A percentile compares a stretch with the other conserved stretches of the same genome.
phyloP scores from a whole-genome alignment of 1,140 invertebrate species.

The Drosophila kurseongensis region DNA sequence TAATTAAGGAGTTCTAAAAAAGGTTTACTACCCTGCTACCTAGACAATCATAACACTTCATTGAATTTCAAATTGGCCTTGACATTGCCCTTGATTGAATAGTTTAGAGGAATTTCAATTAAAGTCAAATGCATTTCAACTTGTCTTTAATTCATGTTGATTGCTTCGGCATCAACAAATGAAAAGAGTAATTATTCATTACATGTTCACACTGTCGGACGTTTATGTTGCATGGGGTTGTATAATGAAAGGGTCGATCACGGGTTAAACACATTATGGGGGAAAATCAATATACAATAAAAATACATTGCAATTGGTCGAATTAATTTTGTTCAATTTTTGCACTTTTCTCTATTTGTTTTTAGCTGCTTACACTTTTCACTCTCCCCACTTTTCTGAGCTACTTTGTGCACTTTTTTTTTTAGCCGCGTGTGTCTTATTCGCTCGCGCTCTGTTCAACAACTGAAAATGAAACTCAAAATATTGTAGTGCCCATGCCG shows the following conservation, averaged over 20 bases:
- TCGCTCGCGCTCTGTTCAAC: conserved; percentile 60
- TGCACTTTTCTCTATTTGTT: conserved; percentile 33
- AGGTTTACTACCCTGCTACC: not conserved
- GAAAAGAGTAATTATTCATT: conserved; percentile 20
- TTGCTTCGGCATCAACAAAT: conserved; percentile 16
- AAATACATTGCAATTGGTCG: conserved; percentile 12
- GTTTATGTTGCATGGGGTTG: conserved; percentile 17
- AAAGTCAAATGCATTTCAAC: conserved; percentile 33
- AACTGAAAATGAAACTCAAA: conserved; percentile 66
- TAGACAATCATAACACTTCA: not conserved
- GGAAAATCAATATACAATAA: not conserved
- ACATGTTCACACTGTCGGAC: conserved; percentile 10
- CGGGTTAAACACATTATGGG: conserved; percentile 14
- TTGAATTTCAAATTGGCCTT: conserved; percentile 2
- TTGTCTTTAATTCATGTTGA: conserved; percentile 48
- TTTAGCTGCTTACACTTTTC: conserved; percentile 24
- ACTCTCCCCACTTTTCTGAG: conserved; percentile 2
- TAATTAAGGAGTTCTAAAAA: no score
- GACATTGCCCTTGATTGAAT: conserved; percentile 29
- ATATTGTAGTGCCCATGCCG: conserved; percentile 62
- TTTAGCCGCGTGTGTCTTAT: conserved; percentile 59
- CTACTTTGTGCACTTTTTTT: conserved; percentile 17
- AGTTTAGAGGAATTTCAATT: conserved; percentile 28
- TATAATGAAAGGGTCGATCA: conserved; percentile 38
- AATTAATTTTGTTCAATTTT: conserved; percentile 35